Evolutionary conservation across 2,888 invertebrate genomes (phyloP), one percentile per base, ranked within the genome.

Genomic region (Cheilosia vernalis): DNA sequence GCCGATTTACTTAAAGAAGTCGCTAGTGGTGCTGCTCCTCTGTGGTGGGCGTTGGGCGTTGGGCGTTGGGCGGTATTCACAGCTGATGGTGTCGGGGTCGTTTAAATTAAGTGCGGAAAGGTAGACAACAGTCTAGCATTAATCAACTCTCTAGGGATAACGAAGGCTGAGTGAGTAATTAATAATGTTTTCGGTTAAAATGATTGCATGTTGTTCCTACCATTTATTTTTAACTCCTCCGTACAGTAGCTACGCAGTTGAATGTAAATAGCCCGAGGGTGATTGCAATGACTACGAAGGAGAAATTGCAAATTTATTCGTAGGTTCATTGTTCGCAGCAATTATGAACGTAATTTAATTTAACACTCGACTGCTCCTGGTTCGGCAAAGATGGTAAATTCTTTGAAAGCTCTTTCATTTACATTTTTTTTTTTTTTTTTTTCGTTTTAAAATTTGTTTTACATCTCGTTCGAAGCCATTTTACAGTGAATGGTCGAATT

Each of bases 111-210:
- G 70, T 77, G 82, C 53, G 77, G 77, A 82, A 77, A 82, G 53
- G 70, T 64, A 60, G 51, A 30, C 30, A 7, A 30, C 9, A 55
- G 77, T 60, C 81, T 63, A 30, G 69, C 70, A 77, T 77, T 77
- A 64, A 82, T 82, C 77, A 83, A 51, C 24, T 33, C 55, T 66
- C 70, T 49, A n/a, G 73, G 61, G 79, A 61, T 73, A 83, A 51
- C 72, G 21, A 67, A 83, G 73, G 49, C 73, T 73, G 61, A 78
- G 78, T 72, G 67, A 73, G 83, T 79, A 79, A 83, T 83, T 83
- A 83, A 83, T 83, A 73, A 79, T 83, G 83, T 83, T 83, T 83
- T 83, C 73, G 78, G 66, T 67, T 73, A 56, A 73, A 79, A 83
- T 56, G 67, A 79, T 73, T 79, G 83, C 83, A 67, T 63, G 73